These are phyloP conservation scores for Cerceris ruficornis DNA, from an alignment of 2,888 invertebrate genomes.

Conservation along the genomic window DNA sequence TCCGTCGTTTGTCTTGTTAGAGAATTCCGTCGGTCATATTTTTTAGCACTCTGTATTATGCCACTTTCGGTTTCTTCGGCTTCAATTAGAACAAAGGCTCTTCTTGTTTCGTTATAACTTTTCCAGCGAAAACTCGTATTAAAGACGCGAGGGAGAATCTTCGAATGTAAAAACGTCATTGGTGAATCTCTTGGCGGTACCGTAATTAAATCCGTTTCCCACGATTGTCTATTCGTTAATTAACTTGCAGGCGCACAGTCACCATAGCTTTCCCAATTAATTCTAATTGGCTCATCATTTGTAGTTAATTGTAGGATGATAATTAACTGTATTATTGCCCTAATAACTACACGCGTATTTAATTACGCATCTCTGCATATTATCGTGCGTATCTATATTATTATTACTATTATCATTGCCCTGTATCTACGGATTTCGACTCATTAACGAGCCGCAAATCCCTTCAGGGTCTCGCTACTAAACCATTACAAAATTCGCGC, in stretches of 20 bases:
- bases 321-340: neutral
- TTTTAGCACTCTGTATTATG: too few species aligned
- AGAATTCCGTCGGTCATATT: conserved; percentile 5
- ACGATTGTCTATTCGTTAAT: neutral
- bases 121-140: too few species aligned
- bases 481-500: too few species aligned
- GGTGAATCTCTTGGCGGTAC: neutral
- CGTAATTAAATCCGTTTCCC: neutral
- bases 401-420: neutral
- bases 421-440: neutral
- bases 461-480: too few species aligned
- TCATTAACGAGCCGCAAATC: neutral
- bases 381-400: neutral
- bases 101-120: too few species aligned
- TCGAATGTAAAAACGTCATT: neutral
- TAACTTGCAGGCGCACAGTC: neutral
- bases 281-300: conserved; percentile 2
- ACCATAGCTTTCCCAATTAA: conserved; percentile 3
- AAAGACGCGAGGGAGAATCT: neutral
- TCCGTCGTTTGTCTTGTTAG: neutral
- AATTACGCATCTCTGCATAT: conserved; percentile 6
- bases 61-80: too few species aligned
- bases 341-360: neutral
- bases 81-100: too few species aligned
- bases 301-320: neutral